phyloP scores from a whole-genome alignment of 2,888 invertebrate genomes.

The Yponomeuta plumbellus region DNA sequence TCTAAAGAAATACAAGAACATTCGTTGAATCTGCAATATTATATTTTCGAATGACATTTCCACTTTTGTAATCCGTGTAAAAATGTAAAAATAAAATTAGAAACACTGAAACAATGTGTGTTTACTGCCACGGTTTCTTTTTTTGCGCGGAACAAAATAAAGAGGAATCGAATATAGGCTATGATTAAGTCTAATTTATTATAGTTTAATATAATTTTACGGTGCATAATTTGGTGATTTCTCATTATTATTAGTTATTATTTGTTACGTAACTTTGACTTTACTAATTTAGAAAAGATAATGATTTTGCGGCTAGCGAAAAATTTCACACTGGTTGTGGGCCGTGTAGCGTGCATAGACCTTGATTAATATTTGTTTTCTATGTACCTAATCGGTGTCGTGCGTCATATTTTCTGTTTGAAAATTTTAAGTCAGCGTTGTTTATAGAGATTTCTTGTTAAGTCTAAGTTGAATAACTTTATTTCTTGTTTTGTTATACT shows the following conservation, averaged over 20 bases:
- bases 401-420: not conserved
- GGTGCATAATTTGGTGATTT: conserved; percentile 51
- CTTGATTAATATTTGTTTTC: not conserved
- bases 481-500: not conserved
- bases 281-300: not conserved
- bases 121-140: not conserved
- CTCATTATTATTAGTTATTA: not conserved
- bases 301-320: not conserved
- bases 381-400: not conserved
- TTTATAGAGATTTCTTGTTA: not conserved
- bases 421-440: not conserved
- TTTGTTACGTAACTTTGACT: not conserved
- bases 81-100: too few relatives aligned
- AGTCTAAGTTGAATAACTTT: not conserved
- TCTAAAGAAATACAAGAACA: too few relatives aligned
- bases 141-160: not conserved
- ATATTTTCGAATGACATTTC: too few relatives aligned
- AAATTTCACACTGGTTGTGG: not conserved
- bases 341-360: too few relatives aligned
- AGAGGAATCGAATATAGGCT: conserved; percentile 46
- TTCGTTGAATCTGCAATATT: too few relatives aligned
- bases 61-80: too few relatives aligned
- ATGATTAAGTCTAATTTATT: conserved; percentile 40
- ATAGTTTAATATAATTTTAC: not conserved
- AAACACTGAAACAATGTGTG: too few relatives aligned